Evolutionary conservation across 2,113 vertebrate genomes (phyloP), one percentile per base, ranked within the genome.

Genomic region (Phrynosoma blainvillii): DNA sequence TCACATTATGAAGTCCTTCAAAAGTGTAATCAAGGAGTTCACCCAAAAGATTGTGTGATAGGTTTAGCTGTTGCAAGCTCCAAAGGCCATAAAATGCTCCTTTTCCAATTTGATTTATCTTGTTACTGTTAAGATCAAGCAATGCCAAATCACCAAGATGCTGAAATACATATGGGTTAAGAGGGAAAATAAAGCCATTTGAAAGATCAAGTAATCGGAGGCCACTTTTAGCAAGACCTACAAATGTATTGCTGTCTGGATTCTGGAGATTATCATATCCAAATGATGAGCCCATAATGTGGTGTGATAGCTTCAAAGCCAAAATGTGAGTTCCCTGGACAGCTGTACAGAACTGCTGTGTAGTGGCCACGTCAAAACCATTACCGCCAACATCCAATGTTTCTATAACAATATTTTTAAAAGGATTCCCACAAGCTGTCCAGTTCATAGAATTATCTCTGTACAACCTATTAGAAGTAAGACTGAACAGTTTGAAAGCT

Each of bases 21-120:
- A 99, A 99, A 16, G 96, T 94, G 14, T 93, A 7, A 30, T 94
- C 56, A 0, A 95, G 92, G 36, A 99, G 93, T 91, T 98, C 97
- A 2, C 98, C 98, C 14, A 99, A 86, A 73, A 98, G 95, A 89
- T 99, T 99, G 59, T 3, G 56, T 0, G 98, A 98, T 18, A 99
- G 79, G 89, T 98, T 97, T 56, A 99, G 97, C 65, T 3, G 0
- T 65, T 85, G 87, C 66, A 99, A 94, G 86, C 92, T 95, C 84
- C 82, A 8, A 62, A 98, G 95, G 47, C 98, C 98, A 47, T 88
- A 42, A 92, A 99, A 99, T 1, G 98, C 97, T 76, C 91, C 20
- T 0, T 0, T 80, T 4, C 92, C 20, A 13, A 99, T 98, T 70
- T 91, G 88, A 92, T 98, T 98, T 88, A 98, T 97, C 88, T 96